Evolutionary conservation across 2,888 invertebrate species (phyloP).

Genomic region (Orchesellides sinensis): DNA sequence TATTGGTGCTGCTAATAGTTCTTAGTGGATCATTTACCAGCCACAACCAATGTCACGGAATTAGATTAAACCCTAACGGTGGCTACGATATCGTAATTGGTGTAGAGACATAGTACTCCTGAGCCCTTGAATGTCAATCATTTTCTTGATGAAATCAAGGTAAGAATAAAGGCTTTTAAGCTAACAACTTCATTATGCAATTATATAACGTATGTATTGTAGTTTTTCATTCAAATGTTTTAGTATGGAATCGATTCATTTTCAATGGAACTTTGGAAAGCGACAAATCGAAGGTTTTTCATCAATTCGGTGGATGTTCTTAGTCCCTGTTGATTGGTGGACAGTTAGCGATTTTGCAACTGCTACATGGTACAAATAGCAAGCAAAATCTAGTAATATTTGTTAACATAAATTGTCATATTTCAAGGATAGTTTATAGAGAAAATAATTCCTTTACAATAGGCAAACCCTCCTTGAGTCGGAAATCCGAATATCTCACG

Average conservation of each 20-base stretch:
- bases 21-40: background rate
- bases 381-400: no score
- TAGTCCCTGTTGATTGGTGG: constrained; percentile 69
- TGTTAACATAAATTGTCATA: background rate
- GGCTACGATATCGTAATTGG: constrained; percentile 71
- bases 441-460: background rate
- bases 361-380: constrained; percentile 61
- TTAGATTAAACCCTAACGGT: constrained; percentile 58
- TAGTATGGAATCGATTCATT: constrained; percentile 61
- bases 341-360: constrained; percentile 9
- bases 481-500: constrained; percentile 66
- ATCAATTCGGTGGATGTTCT: constrained; percentile 70
- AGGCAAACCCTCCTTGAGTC: constrained; percentile 47
- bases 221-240: background rate
- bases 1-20: constrained; percentile 24
- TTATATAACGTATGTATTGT: background rate
- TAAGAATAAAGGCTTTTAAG: constrained; percentile 32
- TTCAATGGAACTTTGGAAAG: constrained; percentile 54
- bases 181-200: background rate
- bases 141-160: constrained; percentile 50
- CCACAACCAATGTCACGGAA: constrained; percentile 9
- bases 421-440: background rate
- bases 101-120: constrained; percentile 56
- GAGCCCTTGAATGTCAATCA: constrained; percentile 23
- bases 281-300: constrained; percentile 63